Percentiles rank a stretch among this genome's conserved stretches.
Evolutionary conservation across 2,888 invertebrate species (phyloP).

Genomic region (Archips crataeganus): DNA sequence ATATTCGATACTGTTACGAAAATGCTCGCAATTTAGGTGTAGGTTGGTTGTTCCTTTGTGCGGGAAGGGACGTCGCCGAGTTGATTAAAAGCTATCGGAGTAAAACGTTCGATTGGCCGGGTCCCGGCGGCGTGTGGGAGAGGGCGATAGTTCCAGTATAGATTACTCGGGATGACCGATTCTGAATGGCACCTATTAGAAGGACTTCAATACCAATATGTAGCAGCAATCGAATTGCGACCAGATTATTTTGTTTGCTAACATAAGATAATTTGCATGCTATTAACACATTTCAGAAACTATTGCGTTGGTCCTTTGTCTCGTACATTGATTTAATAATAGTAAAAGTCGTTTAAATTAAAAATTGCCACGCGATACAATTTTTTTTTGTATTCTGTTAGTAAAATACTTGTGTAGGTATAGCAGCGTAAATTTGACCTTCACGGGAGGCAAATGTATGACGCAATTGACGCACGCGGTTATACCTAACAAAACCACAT

Average conservation of each 20-base stretch:
- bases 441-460: slow-evolving; percentile 7
- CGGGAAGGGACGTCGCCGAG: slow-evolving; percentile 6
- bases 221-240: slow-evolving; percentile 2
- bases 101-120: slow-evolving; percentile 24
- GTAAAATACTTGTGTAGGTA: background rate
- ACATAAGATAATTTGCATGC: background rate
- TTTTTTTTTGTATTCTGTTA: slow-evolving; percentile 4
- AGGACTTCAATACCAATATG: slow-evolving; percentile 8
- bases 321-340: background rate
- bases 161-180: slow-evolving; percentile 17
- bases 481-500: slow-evolving; percentile 1
- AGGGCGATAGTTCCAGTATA: slow-evolving; percentile 19
- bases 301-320: background rate
- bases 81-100: slow-evolving; percentile 35
- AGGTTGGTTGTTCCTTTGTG: slow-evolving; percentile 3
- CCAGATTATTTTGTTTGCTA: slow-evolving; percentile 5
- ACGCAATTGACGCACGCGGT: background rate
- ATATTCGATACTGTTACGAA: slow-evolving; percentile 6
- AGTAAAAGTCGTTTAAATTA: background rate
- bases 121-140: slow-evolving; percentile 2
- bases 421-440: background rate
- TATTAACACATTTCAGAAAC: background rate
- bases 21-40: slow-evolving; percentile 5
- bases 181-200: slow-evolving; percentile 23
- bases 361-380: background rate